Evolutionary conservation across 2,113 vertebrate genomes (phyloP).

Genomic region (Fulmarus glacialis): DNA sequence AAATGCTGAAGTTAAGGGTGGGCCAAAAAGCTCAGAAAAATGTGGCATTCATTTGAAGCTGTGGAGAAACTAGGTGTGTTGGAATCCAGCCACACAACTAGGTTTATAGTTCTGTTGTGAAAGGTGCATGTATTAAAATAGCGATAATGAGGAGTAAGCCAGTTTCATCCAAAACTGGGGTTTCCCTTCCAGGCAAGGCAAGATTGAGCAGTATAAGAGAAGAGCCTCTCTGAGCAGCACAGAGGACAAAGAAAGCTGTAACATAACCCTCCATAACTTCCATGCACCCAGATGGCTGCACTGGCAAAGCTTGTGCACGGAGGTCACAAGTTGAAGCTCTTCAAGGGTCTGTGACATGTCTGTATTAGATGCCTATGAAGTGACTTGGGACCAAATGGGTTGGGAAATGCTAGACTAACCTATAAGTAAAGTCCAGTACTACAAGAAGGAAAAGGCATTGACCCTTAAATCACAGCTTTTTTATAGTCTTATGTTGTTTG

Average conservation of each 20-base stretch:
- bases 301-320: neutral
- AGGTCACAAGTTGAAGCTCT: neutral
- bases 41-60: neutral
- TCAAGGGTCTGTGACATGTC: neutral
- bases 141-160: neutral
- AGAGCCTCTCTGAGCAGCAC: neutral
- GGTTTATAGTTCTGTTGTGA: neutral
- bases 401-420: neutral
- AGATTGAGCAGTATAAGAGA: neutral
- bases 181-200: neutral
- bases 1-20: neutral
- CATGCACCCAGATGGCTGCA: neutral
- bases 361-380: neutral
- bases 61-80: neutral
- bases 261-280: neutral
- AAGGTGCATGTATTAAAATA: neutral
- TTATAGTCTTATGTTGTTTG: neutral
- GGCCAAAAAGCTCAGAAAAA: neutral
- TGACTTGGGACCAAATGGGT: neutral
- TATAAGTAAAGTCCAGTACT: neutral
- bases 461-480: neutral
- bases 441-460: neutral
- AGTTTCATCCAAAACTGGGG: neutral
- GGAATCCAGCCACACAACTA: neutral
- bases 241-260: neutral